Evolutionary conservation across 2,888 invertebrate species (phyloP), one percentile per base, ranked within the genome.

Genomic region (Oscheius myriophilus): DNA sequence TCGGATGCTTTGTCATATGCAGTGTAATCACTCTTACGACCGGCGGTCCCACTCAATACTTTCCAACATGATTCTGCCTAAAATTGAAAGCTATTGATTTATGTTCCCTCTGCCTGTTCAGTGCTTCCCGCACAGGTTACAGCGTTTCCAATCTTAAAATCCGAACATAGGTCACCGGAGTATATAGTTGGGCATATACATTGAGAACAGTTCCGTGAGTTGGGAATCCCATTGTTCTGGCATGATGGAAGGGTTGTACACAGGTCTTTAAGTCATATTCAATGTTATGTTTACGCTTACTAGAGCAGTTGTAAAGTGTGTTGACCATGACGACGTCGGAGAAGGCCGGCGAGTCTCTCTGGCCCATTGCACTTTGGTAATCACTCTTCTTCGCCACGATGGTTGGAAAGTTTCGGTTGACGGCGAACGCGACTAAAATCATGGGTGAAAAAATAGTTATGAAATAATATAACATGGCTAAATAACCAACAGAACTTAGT

Each of bases 221-320:
- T 21, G 4, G 46, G n/a, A 46, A 46, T 18, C 21, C 46, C 46
- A 46, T 46, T 18, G 12, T 46, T 46, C 46, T 46, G 46, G 21
- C 46, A 46, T 6, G n/a, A 18, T 46, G n/a, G 46, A n/a, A 18
- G n/a, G 7, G 46, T 9, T 21, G 6, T 6, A 14, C 46, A 46
- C 6, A 46, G n/a, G 12, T 46, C 46, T 46, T 4, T 11, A 12
- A 46, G 9, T 46, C 6, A 9, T 46, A 6, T 18, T 33, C 9
- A 6, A 9, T 3, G 33, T 33, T 33, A 6, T 33, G 9, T 3
- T 33, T 3, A 33, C 9, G 33, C 33, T 46, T 21, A 46, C 46
- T 21, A 7, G 46, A 46, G 21, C 46, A 46, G 46, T 46, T 46
- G 46, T 46, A 46, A 21, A 46, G 46, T 46, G n/a, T n/a, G 21